These are phyloP conservation scores for Nysson spinosus DNA, from an alignment of 2,888 invertebrate genomes.

Conservation along the genomic window DNA sequence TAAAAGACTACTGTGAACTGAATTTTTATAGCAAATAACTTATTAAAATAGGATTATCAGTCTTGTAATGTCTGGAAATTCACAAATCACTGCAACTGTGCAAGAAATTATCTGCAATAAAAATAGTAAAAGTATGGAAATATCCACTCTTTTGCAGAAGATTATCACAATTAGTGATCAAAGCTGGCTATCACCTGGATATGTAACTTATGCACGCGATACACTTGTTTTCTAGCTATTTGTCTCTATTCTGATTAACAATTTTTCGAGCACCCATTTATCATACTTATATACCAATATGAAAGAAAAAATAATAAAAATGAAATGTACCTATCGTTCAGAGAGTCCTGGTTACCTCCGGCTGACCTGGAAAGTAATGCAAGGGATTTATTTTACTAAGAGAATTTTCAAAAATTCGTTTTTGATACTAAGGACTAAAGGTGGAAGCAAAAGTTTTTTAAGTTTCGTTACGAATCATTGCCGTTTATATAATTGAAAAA, in stretches of 20 bases:
- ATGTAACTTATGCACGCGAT: slow-evolving; percentile 36
- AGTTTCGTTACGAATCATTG: slow-evolving; percentile 48
- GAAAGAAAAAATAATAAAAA: slow-evolving; percentile 44
- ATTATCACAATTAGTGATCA: slow-evolving; percentile 50
- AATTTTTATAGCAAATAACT: slow-evolving; percentile 49
- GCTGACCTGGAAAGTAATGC: slow-evolving; percentile 75
- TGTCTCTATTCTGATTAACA: neutral
- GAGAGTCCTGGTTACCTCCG: slow-evolving; percentile 73
- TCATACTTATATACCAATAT: slow-evolving; percentile 8
- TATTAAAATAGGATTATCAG: slow-evolving; percentile 74
- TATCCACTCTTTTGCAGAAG: slow-evolving; percentile 39
- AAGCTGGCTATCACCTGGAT: slow-evolving; percentile 42
- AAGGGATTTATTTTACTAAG: slow-evolving; percentile 68
- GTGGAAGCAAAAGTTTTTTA: slow-evolving; percentile 50
- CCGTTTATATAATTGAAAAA: slow-evolving; percentile 66
- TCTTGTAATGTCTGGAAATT: slow-evolving; percentile 73
- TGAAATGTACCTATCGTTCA: slow-evolving; percentile 74
- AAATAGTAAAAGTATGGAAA: slow-evolving; percentile 59
- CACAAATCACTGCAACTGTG: slow-evolving; percentile 69
- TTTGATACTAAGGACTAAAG: slow-evolving; percentile 44
- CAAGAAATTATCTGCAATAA: slow-evolving; percentile 67
- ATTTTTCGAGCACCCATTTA: slow-evolving; percentile 14
- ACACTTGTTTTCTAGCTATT: slow-evolving; percentile 1
- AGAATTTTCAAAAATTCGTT: slow-evolving; percentile 54
- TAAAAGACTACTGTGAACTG: slow-evolving; percentile 47